A percentile compares a stretch with the other conserved stretches of the same genome.
phyloP scores from a whole-genome alignment of 92 coral and sea anemone species.

The Pocillopora meandrina region DNA sequence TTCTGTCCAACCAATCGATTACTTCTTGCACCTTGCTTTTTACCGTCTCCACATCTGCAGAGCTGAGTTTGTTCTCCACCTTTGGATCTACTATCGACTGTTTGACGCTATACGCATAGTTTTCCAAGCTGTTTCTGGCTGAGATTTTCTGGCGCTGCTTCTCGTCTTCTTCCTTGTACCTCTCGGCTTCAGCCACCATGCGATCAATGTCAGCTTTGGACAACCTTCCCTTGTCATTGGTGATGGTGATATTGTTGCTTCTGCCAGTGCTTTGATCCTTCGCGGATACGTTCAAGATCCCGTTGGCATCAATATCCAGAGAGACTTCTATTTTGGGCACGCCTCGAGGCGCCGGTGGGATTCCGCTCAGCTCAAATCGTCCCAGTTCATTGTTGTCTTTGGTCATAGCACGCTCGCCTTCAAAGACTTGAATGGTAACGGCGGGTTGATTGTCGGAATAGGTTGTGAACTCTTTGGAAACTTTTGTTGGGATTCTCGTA shows the following conservation, averaged over 20 bases:
- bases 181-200: constrained; percentile 67
- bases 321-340: constrained; percentile 72
- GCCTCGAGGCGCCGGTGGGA: constrained; percentile 72
- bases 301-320: constrained; percentile 68
- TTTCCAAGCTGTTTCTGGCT: constrained; percentile 73
- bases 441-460: constrained; percentile 71
- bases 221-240: constrained; percentile 64
- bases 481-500: constrained; percentile 65
- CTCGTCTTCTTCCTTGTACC: constrained; percentile 63
- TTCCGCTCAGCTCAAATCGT: constrained; percentile 54
- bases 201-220: constrained; percentile 68
- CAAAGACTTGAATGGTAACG: constrained; percentile 58
- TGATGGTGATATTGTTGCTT: constrained; percentile 56
- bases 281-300: constrained; percentile 74
- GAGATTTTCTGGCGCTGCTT: constrained; percentile 61
- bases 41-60: constrained; percentile 49
- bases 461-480: constrained; percentile 61
- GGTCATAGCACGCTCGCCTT: constrained; percentile 71
- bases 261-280: constrained; percentile 66
- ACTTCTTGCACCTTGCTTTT: constrained; percentile 57
- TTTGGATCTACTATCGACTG: constrained; percentile 60
- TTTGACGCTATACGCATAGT: constrained; percentile 63
- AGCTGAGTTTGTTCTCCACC: constrained; percentile 44
- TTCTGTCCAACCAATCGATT: constrained; percentile 72
- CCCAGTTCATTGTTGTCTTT: constrained; percentile 69